These are phyloP conservation scores for Lithophane socia DNA, from an alignment of 2,888 invertebrate species.

Conservation along the genomic window DNA sequence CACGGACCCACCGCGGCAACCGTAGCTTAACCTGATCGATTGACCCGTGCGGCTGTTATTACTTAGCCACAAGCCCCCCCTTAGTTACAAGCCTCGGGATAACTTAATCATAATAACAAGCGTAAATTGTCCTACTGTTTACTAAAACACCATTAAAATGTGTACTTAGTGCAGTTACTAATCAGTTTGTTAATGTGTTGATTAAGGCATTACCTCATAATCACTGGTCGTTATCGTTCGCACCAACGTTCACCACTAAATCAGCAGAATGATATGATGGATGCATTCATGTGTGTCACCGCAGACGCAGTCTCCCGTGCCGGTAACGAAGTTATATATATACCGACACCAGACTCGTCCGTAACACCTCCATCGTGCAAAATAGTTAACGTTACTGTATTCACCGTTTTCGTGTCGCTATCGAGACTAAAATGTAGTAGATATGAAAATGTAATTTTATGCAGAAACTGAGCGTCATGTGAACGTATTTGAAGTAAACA, in stretches of 20 bases:
- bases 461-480: constrained; percentile 6
- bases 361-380: neutral
- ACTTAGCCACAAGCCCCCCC: too few species aligned
- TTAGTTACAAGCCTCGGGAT: too few species aligned
- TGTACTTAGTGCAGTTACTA: constrained; percentile 18
- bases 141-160: constrained; percentile 12
- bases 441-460: constrained; percentile 24
- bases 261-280: constrained; percentile 10
- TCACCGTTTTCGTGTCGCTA: constrained; percentile 7
- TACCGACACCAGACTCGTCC: constrained; percentile 14
- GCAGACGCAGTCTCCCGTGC: constrained; percentile 17
- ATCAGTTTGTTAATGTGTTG: constrained; percentile 22
- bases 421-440: constrained; percentile 3
- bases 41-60: too few species aligned
- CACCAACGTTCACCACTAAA: constrained; percentile 14
- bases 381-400: neutral
- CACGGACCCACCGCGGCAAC: too few species aligned
- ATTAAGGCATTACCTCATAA: constrained; percentile 14
- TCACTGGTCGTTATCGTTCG: constrained; percentile 16
- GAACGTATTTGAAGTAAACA: constrained; percentile 4
- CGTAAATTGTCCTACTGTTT: neutral
- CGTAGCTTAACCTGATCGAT: too few species aligned
- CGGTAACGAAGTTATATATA: constrained; percentile 42
- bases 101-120: neutral
- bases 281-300: constrained; percentile 27